phyloP scores from a whole-genome alignment of 2,888 invertebrate species.

The Dasysyrphus albostriatus region DNA sequence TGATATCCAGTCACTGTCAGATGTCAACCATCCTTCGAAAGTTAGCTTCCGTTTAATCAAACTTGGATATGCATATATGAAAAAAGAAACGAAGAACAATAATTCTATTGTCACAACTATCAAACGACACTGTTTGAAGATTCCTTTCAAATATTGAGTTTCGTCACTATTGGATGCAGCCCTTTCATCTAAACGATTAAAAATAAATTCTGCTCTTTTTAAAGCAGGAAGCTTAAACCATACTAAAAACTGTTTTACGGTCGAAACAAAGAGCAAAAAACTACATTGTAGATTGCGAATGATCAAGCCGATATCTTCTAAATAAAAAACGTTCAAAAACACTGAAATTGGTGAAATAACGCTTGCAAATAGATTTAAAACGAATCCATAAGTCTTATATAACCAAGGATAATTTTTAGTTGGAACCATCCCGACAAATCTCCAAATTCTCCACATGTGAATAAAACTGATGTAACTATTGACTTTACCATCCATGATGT shows the following conservation, averaged over 20 bases:
- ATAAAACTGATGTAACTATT: neutral
- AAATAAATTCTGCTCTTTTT: neutral
- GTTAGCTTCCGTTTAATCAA: neutral
- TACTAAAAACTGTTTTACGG: slow-evolving; percentile 9
- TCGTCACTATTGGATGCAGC: slow-evolving; percentile 17
- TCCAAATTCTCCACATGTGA: slow-evolving; percentile 32
- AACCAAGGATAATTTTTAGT: neutral
- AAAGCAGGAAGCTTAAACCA: neutral
- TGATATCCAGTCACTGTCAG: slow-evolving; percentile 12
- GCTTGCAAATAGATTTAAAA: neutral
- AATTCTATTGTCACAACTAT: neutral
- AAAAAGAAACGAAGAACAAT: neutral
- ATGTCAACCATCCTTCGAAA: slow-evolving; percentile 40
- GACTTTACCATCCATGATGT: neutral
- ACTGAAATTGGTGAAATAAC: slow-evolving; percentile 12
- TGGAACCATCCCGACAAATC: slow-evolving; percentile 11
- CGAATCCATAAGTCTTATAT: neutral
- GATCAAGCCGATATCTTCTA: slow-evolving; percentile 10
- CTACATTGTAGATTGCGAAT: slow-evolving; percentile 33
- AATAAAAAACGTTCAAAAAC: slow-evolving; percentile 10
- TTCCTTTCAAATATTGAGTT: neutral
- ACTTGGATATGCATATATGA: neutral
- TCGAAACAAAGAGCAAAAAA: slow-evolving; percentile 13
- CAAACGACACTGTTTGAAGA: slow-evolving; percentile 13
- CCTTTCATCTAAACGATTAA: slow-evolving; percentile 12